These are phyloP conservation scores for Cartodere bifasciata DNA, from an alignment of 2,888 invertebrate species.

Conservation along the genomic window DNA sequence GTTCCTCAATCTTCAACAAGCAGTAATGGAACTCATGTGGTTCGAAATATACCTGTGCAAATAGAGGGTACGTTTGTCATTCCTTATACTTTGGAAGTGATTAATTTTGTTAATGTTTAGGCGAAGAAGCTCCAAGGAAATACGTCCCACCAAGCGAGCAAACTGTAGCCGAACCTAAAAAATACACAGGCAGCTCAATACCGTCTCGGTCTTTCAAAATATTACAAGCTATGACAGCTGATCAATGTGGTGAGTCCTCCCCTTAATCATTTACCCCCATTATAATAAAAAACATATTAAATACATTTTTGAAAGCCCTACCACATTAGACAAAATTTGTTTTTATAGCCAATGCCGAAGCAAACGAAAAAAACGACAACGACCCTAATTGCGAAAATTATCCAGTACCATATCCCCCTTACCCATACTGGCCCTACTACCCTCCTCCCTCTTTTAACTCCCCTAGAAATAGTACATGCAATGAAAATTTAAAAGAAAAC, in stretches of 20 bases:
- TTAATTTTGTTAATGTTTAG: constrained; percentile 15
- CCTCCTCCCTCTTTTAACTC: constrained; percentile 26
- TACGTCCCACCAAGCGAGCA: constrained; percentile 52
- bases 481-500: constrained; percentile 3
- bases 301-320: constrained; percentile 18
- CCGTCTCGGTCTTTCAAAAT: constrained; percentile 71
- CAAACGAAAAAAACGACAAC: constrained; percentile 27
- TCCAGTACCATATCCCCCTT: constrained; percentile 16
- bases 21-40: constrained; percentile 25
- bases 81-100: constrained; percentile 11
- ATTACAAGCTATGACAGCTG: constrained; percentile 66
- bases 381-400: constrained; percentile 20
- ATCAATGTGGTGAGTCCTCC: constrained; percentile 44
- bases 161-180: constrained; percentile 54
- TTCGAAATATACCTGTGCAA: constrained; percentile 52
- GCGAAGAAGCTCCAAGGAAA: constrained; percentile 22
- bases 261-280: constrained; percentile 1
- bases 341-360: constrained; percentile 35
- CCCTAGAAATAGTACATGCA: constrained; percentile 17
- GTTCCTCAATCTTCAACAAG: no score
- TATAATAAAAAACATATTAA: constrained; percentile 2
- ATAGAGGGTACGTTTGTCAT: constrained; percentile 39
- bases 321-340: constrained; percentile 19
- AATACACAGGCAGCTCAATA: constrained; percentile 65
- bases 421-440: constrained; percentile 19